Evolutionary conservation across 2,888 invertebrate genomes (phyloP), one percentile per base, ranked within the genome.

Genomic region (Aporophyla nigra): DNA sequence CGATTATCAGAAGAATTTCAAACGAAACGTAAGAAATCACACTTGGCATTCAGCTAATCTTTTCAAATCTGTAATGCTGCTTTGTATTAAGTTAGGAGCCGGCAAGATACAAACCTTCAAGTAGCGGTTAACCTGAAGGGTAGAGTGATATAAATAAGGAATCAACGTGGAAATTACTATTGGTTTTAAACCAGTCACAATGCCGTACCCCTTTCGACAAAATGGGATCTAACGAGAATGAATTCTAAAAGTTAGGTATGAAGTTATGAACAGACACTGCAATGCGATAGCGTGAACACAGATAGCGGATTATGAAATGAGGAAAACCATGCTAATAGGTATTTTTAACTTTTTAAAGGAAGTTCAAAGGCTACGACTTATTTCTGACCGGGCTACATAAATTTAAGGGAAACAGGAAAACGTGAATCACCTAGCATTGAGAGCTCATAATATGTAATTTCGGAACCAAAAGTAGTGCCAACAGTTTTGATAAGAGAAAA

Each of bases 251-350:
- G 27, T 3, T 58, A 27, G 27, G 27, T 58, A 27, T 58, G 24
- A 14, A 33, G 33, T 59, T 59, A 51, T 27, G 40, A 43, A 24
- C 49, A 59, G 40, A 24, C 19, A 53, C 33, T 53, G 43, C 19
- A 53, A 19, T 43, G 24, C 59, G 59, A 73, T n/a, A 43, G 27
- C n/a, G 9, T 24, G 33, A n/a, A 33, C 10, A 58, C 58, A 58
- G 58, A 51, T 49, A 71, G 19, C 56, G 72, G 24, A 49, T 24
- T 27, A 59, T 5, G 43, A 73, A 74, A 73, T 59, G 51, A 51
- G 43, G 51, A 71, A 73, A 73, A 58, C 49, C 16, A 49, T 49
- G 24, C 24, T 21, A 24, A 58, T 40, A 19, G 1, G 9, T 63
- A 19, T 46, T 43, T 40, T 73, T 49, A n/a, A 65, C 21, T 33